Evolutionary conservation across 2,113 vertebrate species (phyloP).

Genomic region (Podarcis raffonei): DNA sequence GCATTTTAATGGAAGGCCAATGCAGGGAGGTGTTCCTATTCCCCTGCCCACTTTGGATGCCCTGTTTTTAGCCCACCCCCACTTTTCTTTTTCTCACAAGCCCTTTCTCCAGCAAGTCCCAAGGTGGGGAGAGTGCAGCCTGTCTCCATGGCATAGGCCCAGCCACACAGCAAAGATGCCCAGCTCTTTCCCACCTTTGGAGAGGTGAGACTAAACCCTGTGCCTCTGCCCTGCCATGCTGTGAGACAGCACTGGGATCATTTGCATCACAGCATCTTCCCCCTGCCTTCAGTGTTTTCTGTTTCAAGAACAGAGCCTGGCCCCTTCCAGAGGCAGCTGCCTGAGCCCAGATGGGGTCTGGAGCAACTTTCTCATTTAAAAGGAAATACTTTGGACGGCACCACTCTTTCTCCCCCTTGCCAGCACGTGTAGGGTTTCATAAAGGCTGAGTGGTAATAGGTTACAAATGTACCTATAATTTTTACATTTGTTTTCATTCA

Average conservation of each 20-base stretch:
- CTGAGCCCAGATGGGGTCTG: not conserved
- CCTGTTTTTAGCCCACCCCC: too few relatives aligned
- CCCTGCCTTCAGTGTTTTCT: not conserved
- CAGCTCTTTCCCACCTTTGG: too few relatives aligned
- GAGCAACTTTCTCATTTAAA: conserved; percentile 49
- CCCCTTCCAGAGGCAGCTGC: not conserved
- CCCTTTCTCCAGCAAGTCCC: not conserved
- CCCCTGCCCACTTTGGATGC: not conserved
- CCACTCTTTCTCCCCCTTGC: conserved; percentile 3
- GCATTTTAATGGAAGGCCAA: too few relatives aligned
- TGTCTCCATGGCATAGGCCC: too few relatives aligned
- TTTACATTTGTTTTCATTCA: conserved; percentile 72
- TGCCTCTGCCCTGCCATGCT: not conserved
- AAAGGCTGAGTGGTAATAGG: conserved; percentile 62
- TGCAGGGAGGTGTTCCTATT: not conserved
- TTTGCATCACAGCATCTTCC: conserved; percentile 5
- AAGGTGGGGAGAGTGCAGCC: too few relatives aligned
- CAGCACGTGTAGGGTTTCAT: conserved; percentile 66
- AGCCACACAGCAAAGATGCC: too few relatives aligned
- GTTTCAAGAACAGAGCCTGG: not conserved
- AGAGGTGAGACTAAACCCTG: too few relatives aligned
- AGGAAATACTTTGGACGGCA: conserved; percentile 56
- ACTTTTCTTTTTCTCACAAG: too few relatives aligned
- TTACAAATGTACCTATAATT: conserved; percentile 72
- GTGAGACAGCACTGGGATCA: conserved; percentile 14